Evolutionary conservation across 2,888 invertebrate genomes (phyloP), one percentile per base, ranked within the genome.

Genomic region (Agrypnus murinus): DNA sequence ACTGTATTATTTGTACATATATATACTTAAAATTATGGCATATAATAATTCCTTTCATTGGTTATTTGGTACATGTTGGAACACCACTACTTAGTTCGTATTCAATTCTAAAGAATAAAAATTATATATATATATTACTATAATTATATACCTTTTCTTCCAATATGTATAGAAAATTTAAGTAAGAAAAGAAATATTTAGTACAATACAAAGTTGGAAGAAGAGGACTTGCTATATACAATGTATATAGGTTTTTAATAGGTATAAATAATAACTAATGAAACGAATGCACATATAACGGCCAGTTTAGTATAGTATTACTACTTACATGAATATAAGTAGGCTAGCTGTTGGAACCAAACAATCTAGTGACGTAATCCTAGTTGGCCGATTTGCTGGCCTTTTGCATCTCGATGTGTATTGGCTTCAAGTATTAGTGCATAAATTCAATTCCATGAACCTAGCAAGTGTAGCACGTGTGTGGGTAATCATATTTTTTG

Each of bases 281-380:
- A 79, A 81, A 80, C 77, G 78, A 76, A 77, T 71, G 68, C 69
- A 76, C 67, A 76, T 75, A 78, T 80, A 79, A 90, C 87, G 91
- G 91, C 92, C 91, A 91, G 91, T 91, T 90, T 89, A 89, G 88
- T 86, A 87, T 89, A 90, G 89, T 89, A 89, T 89, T 90, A 90
- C 88, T 89, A 88, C 76, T 74, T 73, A 75, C 69, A 73, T 71
- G 73, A 76, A 71, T 58, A 73, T 72, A 74, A 78, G 76, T 79
- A 79, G 80, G 78, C 82, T 81, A 83, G 82, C 82, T 82, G 81
- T 84, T 84, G 83, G 84, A 85, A 85, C 84, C 84, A 84, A 84
- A 83, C 81, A 81, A 82, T 82, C 81, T 84, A 84, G 82, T 81
- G 75, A 80, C 79, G 81, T 73, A 73, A 73, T 73, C 80, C 79